A percentile compares a stretch with the other conserved stretches of the same genome.
Conservation (phyloP, 2,888 invertebrate genomes). For the Epirrhoe alternata region DNA sequence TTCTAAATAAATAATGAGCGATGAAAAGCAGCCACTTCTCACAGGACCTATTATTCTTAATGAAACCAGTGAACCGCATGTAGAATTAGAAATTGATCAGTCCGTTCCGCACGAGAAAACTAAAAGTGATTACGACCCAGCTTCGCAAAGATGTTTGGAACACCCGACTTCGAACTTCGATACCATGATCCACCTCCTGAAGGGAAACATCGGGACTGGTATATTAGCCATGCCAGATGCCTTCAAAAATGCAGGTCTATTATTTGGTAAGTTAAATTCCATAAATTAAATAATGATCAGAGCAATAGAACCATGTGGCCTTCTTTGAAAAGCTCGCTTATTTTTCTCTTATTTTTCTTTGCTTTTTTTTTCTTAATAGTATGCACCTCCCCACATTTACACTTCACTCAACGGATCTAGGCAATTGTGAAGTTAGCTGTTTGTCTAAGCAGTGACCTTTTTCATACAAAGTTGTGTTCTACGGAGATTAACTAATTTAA, state of each 20-base stretch:
- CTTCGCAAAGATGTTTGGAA: conserved; percentile 88
- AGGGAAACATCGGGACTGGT: conserved; percentile 94
- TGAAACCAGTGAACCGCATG: conserved; percentile 69
- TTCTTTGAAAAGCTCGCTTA: too few species aligned
- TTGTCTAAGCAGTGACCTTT: too few species aligned
- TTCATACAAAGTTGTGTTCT: too few species aligned
- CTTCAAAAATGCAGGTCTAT: conserved; percentile 95
- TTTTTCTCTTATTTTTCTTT: too few species aligned
- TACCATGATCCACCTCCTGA: conserved; percentile 89
- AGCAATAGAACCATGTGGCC: too few species aligned
- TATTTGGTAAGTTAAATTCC: conserved; percentile 86
- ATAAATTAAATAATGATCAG: neutral
- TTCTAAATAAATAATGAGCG: conserved; percentile 78
- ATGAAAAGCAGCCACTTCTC: conserved; percentile 89
- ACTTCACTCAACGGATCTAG: too few species aligned
- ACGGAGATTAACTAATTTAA: too few species aligned
- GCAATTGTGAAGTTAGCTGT: too few species aligned
- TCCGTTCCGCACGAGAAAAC: conserved; percentile 60
- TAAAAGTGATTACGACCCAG: conserved; percentile 82
- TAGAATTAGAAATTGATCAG: conserved; percentile 64
- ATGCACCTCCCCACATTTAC: too few species aligned
- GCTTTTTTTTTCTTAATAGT: too few species aligned
- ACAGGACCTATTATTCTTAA: conserved; percentile 70
- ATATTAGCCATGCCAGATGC: conserved; percentile 99
- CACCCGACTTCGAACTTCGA: conserved; percentile 93